Base-by-base conservation (phyloP, 2,113 vertebrate species). In the Coracopsis vasa region DNA sequence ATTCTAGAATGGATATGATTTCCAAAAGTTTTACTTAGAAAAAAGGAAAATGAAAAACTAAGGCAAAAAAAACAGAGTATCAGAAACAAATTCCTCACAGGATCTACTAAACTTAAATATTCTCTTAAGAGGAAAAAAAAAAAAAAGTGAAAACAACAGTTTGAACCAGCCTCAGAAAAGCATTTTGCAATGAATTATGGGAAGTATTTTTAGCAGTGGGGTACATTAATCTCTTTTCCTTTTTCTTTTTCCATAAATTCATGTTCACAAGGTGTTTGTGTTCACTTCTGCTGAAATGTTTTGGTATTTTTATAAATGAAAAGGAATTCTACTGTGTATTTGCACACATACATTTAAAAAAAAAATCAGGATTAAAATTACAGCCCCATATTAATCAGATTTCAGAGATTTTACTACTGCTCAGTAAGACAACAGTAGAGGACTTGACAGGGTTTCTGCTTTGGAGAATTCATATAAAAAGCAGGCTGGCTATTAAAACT, bases 1-100 rank as follows among this genome's bases (percentile, higher is more conserved):
- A 79, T 83, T 93, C 21, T 73, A 50, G 23, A 81, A 64, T 42
- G 8, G 2, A 3, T 82, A 16, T 47, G 25, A 54, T 37, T 73
- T 84, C n/a, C 37, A 80, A n/a, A 96, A 73, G 8, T 58, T 80
- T 94, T 18, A 83, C 69, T 86, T 83, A 81, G n/a, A 71, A 37
- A 90, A 90, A 93, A 85, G 13, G 4, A 74, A 92, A 90, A 90
- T 48, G 5, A 93, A 85, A 89, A 93, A 75, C n/a, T 72, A 71
- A 28, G 51, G 41, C 39, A 33, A 86, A 65, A 65, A 67, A 70
- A 16, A 5, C 7, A 60, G 29, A 88, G 12, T 29, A 83, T 33
- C 14, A 65, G 58, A 85, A 92, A 44, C 7, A 83, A 86, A 87
- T 65, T 88, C 33, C n/a, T 82, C 28, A 51, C 13, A 65, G 18